Evolutionary conservation across 2,888 invertebrate genomes (phyloP), one percentile per base, ranked within the genome.

Genomic region (Acanthosoma haemorrhoidale): DNA sequence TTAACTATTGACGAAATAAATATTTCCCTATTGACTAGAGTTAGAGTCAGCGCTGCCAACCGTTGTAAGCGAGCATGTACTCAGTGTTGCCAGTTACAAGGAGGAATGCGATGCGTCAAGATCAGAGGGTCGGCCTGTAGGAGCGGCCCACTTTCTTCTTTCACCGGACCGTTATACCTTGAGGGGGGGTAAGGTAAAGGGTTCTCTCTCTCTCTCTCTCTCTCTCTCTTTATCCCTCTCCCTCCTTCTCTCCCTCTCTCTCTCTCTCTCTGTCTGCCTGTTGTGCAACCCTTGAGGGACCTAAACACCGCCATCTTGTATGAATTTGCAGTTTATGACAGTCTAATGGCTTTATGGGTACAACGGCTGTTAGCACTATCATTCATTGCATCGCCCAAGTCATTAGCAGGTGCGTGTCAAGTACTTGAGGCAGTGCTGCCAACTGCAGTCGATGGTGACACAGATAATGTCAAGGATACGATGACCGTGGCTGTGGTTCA

Each of bases 101-200:
- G 36, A 16, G 51, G 21, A 31, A 43, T 51, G 32, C 4, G 32
- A 32, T 18, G 32, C 34, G 21, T 51, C 68, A 36, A 58, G 68
- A 68, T 68, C 68, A 2, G 58, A 38, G 21, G 68, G 36, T n/a
- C 25, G 57, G 21, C 18, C 68, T 68, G 68, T 68, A 68, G 68
- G 13, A 36, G 43, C 66, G 66, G 68, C 68, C 68, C 68, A 68
- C 68, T 68, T 68, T 68, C 68, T 68, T 68, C 66, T 51, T 43
- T 18, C n/a, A 1, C 25, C 51, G 51, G 21, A 21, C 51, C 51
- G 51, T 51, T 51, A 51, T 51, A 18, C 51, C 13, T 15, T 2
- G 4, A 4, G 4, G 5, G 13, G 41, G 43, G 13, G 43, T 21
- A 25, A 25, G 51, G 25, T 25, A 13, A 13, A 18, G 21, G 21